These are phyloP conservation scores for Meliscaeva auricollis DNA, from an alignment of 2,888 invertebrate genomes.

Conservation along the genomic window DNA sequence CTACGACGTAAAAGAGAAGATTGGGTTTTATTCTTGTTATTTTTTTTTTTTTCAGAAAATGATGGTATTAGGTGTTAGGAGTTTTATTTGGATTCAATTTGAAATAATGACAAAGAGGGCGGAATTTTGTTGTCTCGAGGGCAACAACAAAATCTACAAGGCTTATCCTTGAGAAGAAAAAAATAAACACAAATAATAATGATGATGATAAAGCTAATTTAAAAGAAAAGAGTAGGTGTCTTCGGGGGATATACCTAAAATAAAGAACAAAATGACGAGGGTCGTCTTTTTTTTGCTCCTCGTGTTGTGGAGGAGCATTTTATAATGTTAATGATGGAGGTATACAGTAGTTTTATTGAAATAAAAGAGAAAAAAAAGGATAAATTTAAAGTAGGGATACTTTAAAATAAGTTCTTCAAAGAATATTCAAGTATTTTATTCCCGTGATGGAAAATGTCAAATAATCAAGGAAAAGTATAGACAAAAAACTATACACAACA, in stretches of 20 bases:
- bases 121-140: slow-evolving; percentile 30
- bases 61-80: slow-evolving; percentile 69
- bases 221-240: slow-evolving; percentile 29
- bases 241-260: slow-evolving; percentile 12
- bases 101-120: slow-evolving; percentile 65
- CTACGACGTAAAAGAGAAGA: slow-evolving; percentile 11
- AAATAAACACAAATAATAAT: slow-evolving; percentile 27
- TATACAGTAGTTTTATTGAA: slow-evolving; percentile 35
- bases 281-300: slow-evolving; percentile 17
- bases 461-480: slow-evolving; percentile 2
- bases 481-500: neutral
- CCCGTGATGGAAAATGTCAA: slow-evolving; percentile 33
- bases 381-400: slow-evolving; percentile 23
- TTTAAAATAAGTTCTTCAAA: slow-evolving; percentile 25
- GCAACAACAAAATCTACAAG: slow-evolving; percentile 23
- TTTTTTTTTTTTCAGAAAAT: neutral
- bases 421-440: slow-evolving; percentile 23
- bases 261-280: slow-evolving; percentile 42
- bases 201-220: slow-evolving; percentile 66
- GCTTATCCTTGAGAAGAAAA: slow-evolving; percentile 42
- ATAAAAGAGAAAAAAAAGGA: slow-evolving; percentile 3
- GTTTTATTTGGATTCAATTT: slow-evolving; percentile 74
- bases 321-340: slow-evolving; percentile 28
- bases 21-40: slow-evolving; percentile 33
- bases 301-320: neutral